These are phyloP conservation scores for Cephus spinipes DNA, from an alignment of 2,888 invertebrate species.

Conservation along the genomic window DNA sequence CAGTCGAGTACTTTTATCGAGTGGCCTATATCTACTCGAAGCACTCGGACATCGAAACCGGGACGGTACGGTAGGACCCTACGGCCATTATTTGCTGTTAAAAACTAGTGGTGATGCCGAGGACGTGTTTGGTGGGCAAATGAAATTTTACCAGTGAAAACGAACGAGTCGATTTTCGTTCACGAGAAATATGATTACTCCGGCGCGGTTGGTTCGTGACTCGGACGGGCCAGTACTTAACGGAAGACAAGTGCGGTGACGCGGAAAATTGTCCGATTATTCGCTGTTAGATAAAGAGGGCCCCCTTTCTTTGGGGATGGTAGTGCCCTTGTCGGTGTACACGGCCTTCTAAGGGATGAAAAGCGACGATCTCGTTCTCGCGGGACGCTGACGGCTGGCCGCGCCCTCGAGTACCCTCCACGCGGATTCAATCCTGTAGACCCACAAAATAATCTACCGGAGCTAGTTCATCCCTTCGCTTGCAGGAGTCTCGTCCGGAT, in stretches of 20 bases:
- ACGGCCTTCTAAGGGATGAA: constrained; percentile 42
- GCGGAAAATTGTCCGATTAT: constrained; percentile 62
- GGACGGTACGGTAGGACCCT: too few species aligned
- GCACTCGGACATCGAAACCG: too few species aligned
- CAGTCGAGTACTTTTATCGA: too few species aligned
- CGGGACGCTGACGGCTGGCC: constrained; percentile 43
- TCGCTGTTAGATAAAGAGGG: constrained; percentile 57
- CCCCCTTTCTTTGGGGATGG: constrained; percentile 33
- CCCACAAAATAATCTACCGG: constrained; percentile 61
- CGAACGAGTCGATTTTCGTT: background rate
- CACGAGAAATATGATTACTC: constrained; percentile 1
- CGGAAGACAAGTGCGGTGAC: constrained; percentile 51
- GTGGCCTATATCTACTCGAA: too few species aligned
- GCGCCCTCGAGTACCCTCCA: constrained; percentile 61
- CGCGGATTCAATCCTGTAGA: constrained; percentile 61
- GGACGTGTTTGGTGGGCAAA: too few species aligned
- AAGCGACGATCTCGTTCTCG: constrained; percentile 54
- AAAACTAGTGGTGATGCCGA: too few species aligned
- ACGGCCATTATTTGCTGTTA: too few species aligned
- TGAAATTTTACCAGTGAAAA: too few species aligned
- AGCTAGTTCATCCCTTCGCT: constrained; percentile 56
- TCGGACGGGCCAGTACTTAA: constrained; percentile 24
- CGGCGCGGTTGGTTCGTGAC: background rate
- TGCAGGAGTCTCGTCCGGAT: constrained; percentile 53
- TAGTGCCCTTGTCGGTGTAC: constrained; percentile 16